phyloP scores from a whole-genome alignment of 2,888 invertebrate genomes.

The Ethmia dodecea region DNA sequence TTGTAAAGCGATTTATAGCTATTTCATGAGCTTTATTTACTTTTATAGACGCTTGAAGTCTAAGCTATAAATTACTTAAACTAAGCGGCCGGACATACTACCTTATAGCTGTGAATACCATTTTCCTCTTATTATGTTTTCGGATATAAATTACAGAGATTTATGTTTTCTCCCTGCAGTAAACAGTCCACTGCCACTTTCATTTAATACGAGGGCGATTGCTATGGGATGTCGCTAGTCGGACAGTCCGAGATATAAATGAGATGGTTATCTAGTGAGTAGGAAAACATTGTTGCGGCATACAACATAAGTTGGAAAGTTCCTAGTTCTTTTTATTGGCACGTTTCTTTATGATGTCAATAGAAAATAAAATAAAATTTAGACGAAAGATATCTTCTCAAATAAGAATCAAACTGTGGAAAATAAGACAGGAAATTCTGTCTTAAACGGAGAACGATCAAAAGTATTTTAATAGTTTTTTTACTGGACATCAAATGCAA shows the following conservation, averaged over 20 bases:
- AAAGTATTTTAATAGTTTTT: too few relatives aligned
- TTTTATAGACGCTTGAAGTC: conserved; percentile 65
- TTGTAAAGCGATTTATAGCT: conserved; percentile 65
- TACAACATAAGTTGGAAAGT: too few relatives aligned
- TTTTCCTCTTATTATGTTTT: conserved; percentile 74
- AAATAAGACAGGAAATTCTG: too few relatives aligned
- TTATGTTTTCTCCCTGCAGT: conserved; percentile 41
- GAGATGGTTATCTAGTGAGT: conserved; percentile 38
- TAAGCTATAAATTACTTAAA: conserved; percentile 62
- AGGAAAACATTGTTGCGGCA: too few relatives aligned
- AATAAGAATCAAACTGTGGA: too few relatives aligned
- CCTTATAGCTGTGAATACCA: conserved; percentile 51
- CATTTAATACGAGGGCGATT: conserved; percentile 30
- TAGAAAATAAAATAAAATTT: too few relatives aligned
- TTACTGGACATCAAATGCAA: too few relatives aligned
- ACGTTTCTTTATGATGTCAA: neutral
- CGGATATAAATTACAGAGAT: conserved; percentile 72
- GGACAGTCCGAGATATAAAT: conserved; percentile 40
- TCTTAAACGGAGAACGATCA: too few relatives aligned
- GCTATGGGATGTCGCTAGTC: conserved; percentile 29
- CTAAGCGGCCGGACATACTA: conserved; percentile 49
- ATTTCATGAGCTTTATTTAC: conserved; percentile 73
- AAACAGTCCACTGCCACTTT: conserved; percentile 41
- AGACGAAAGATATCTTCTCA: too few relatives aligned
- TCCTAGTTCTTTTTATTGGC: neutral